A percentile compares a stretch with the other conserved stretches of the same genome.
Evolutionary conservation across 1,140 invertebrate genomes (phyloP).

Genomic region (Epicauta chinensis): DNA sequence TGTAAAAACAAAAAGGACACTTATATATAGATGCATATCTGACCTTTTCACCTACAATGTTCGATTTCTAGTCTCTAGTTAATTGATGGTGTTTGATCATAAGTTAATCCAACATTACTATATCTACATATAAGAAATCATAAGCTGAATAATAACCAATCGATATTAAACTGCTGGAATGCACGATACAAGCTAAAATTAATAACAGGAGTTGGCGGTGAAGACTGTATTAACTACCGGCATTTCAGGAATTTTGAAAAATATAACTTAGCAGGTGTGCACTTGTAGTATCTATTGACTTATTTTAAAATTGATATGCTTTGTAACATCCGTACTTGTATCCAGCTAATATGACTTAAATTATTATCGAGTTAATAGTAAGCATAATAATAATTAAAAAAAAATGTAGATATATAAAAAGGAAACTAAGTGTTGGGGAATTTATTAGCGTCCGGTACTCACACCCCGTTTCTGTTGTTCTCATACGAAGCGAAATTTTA

Average conservation of each 20-base stretch:
- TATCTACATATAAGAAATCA: neutral
- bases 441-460: too few relatives aligned
- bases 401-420: too few relatives aligned
- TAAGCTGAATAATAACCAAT: constrained; percentile 12
- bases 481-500: too few relatives aligned
- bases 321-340: constrained; percentile 15
- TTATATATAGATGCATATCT: too few relatives aligned
- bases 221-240: constrained; percentile 30
- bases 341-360: too few relatives aligned
- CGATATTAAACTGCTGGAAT: constrained; percentile 23
- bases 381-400: too few relatives aligned
- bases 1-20: too few relatives aligned
- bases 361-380: too few relatives aligned
- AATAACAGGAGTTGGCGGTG: constrained; percentile 27
- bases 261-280: constrained; percentile 23
- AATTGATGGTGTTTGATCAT: constrained; percentile 1
- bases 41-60: constrained; percentile 12
- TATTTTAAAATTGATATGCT: constrained; percentile 17
- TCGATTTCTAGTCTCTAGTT: neutral
- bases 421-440: too few relatives aligned
- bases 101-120: constrained; percentile 10
- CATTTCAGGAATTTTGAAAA: constrained; percentile 28
- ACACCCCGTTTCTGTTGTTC: too few relatives aligned
- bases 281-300: constrained; percentile 1
- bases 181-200: constrained; percentile 24